Evolutionary conservation across 1,140 invertebrate genomes (phyloP).

Genomic region (Prorops nasuta): DNA sequence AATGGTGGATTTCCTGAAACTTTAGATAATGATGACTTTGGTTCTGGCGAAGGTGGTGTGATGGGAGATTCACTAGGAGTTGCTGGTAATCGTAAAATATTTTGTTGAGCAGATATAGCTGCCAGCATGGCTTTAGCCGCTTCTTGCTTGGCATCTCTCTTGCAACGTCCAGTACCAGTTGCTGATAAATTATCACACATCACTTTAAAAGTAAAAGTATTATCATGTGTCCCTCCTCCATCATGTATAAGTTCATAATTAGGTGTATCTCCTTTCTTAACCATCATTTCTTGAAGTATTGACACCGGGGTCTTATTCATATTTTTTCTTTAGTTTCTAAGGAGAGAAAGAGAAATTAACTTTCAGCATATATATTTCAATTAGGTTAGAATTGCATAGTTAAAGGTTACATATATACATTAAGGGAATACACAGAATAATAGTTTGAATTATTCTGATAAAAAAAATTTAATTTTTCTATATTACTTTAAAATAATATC

Average conservation of each 20-base stretch:
- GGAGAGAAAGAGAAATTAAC: too few relatives aligned
- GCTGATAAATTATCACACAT: slow-evolving; percentile 49
- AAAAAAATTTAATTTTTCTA: too few relatives aligned
- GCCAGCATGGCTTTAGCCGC: slow-evolving; percentile 64
- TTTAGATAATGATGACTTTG: slow-evolving; percentile 19
- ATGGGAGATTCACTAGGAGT: slow-evolving; percentile 38
- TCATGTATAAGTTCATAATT: slow-evolving; percentile 70
- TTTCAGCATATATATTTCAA: too few relatives aligned
- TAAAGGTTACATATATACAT: too few relatives aligned
- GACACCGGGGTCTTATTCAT: slow-evolving; percentile 68
- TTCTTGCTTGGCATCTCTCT: slow-evolving; percentile 71
- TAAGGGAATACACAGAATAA: too few relatives aligned
- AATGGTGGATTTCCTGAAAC: slow-evolving; percentile 30
- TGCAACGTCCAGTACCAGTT: slow-evolving; percentile 62
- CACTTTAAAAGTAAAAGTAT: slow-evolving; percentile 68
- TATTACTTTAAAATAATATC: too few relatives aligned
- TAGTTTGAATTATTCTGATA: too few relatives aligned
- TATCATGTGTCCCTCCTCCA: slow-evolving; percentile 70
- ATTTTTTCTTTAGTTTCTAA: too few relatives aligned
- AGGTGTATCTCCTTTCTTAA: slow-evolving; percentile 61
- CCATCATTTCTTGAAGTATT: slow-evolving; percentile 71
- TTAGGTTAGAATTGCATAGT: too few relatives aligned
- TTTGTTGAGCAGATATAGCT: slow-evolving; percentile 47
- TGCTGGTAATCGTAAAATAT: slow-evolving; percentile 39
- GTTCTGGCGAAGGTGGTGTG: slow-evolving; percentile 21